Evolutionary conservation across 1,140 invertebrate genomes (phyloP).

Genomic region (Brachionus sp.): DNA sequence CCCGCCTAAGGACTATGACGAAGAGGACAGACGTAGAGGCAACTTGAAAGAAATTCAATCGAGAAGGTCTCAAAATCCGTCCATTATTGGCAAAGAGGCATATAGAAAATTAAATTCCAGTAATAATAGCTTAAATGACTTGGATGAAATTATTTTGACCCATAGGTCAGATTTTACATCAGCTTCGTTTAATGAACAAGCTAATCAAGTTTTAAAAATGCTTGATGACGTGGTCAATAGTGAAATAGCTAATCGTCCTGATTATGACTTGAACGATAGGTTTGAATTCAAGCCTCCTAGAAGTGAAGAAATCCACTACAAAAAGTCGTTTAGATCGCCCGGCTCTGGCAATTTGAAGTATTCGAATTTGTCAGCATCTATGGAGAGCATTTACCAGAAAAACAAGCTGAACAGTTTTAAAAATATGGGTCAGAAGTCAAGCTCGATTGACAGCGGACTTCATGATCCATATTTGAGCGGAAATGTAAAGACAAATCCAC

Average conservation of each 20-base stretch:
- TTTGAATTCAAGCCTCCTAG: not conserved
- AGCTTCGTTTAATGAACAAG: conserved; percentile 21
- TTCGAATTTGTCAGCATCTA: not conserved
- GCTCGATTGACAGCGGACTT: not conserved
- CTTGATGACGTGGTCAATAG: conserved; percentile 13
- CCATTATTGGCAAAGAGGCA: not conserved
- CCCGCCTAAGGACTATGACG: conserved; percentile 7
- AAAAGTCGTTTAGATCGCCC: not conserved
- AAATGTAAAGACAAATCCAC: not conserved
- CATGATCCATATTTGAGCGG: not conserved
- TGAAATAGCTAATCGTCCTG: not conserved
- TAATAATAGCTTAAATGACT: not conserved
- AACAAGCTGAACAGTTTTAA: not conserved
- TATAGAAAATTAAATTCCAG: not conserved
- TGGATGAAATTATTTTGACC: not conserved
- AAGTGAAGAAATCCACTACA: not conserved
- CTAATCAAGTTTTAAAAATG: not conserved
- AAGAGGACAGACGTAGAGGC: conserved; percentile 4
- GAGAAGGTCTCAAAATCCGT: conserved; percentile 4
- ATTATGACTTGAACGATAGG: not conserved
- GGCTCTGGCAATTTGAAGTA: not conserved
- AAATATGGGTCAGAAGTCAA: not conserved
- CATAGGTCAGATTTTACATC: conserved; percentile 24
- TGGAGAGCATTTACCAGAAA: conserved; percentile 23
- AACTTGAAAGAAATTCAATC: not conserved